Evolutionary conservation across 2,888 invertebrate genomes (phyloP).

Genomic region (Amblyjoppa proteus): DNA sequence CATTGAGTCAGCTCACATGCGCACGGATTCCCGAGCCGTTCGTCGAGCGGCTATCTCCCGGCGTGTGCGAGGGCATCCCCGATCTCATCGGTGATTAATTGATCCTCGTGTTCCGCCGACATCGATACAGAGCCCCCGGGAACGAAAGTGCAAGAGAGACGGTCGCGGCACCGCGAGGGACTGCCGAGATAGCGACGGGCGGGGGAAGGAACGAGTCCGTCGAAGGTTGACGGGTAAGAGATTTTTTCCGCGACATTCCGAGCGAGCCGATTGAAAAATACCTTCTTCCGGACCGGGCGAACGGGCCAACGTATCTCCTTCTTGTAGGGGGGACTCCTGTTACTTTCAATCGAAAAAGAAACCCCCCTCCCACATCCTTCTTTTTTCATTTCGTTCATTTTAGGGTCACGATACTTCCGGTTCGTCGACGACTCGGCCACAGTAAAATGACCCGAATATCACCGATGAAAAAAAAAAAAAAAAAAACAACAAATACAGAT

Average conservation of each 20-base stretch:
- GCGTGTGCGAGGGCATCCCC: constrained; percentile 76
- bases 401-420: constrained; percentile 44
- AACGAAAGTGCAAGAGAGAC: constrained; percentile 38
- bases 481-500: not conserved
- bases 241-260: constrained; percentile 73
- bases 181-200: constrained; percentile 55
- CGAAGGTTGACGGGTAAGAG: constrained; percentile 71
- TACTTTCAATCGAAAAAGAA: constrained; percentile 26
- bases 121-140: constrained; percentile 68
- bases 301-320: constrained; percentile 52
- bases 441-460: constrained; percentile 46
- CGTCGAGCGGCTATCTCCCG: constrained; percentile 66
- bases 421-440: constrained; percentile 46
- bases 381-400: constrained; percentile 9
- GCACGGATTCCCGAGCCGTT: constrained; percentile 66
- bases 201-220: constrained; percentile 68
- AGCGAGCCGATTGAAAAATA: constrained; percentile 71
- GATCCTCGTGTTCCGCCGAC: constrained; percentile 75
- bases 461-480: constrained; percentile 17
- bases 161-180: constrained; percentile 46
- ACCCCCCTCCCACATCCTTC: too few relatives aligned
- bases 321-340: constrained; percentile 18
- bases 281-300: constrained; percentile 69
- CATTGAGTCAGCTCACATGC: constrained; percentile 69
- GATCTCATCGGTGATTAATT: constrained; percentile 82